phyloP scores from a whole-genome alignment of 2,888 invertebrate species.

The Arctia plantaginis region DNA sequence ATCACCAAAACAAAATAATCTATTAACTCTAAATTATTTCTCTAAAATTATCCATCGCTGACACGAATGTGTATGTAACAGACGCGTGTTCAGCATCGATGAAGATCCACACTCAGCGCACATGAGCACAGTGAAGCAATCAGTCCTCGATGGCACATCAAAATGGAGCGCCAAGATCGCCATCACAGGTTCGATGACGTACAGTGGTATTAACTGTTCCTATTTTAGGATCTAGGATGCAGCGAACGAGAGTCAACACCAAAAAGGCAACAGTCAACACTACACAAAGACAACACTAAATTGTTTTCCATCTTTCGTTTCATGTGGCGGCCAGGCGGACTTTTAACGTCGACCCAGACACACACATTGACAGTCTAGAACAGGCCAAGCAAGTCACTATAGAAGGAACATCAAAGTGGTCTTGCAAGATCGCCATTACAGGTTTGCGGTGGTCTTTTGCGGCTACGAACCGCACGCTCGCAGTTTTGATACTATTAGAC shows the following conservation, averaged over 20 bases:
- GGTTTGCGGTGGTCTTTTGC: constrained; percentile 90
- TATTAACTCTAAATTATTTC: constrained; percentile 5
- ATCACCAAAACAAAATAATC: constrained; percentile 24
- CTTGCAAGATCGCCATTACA: constrained; percentile 99
- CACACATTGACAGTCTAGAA: constrained; percentile 98
- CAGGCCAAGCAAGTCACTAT: constrained; percentile 99
- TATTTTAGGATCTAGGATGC: constrained; percentile 49
- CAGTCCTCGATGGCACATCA: constrained; percentile 99
- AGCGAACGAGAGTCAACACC: constrained; percentile 42
- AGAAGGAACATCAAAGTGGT: constrained; percentile 99
- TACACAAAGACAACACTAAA: constrained; percentile 77
- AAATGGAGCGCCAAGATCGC: constrained; percentile 99
- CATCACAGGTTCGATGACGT: constrained; percentile 97
- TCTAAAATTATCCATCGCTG: constrained; percentile 58
- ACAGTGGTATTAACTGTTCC: constrained; percentile 60
- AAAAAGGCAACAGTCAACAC: constrained; percentile 58
- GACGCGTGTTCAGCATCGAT: constrained; percentile 98
- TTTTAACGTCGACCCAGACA: constrained; percentile 98
- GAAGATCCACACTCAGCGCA: constrained; percentile 97
- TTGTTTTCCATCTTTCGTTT: constrained; percentile 81
- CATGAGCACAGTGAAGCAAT: constrained; percentile 99
- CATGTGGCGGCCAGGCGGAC: constrained; percentile 93
- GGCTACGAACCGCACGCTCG: constrained; percentile 85
- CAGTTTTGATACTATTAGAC: constrained; percentile 85
- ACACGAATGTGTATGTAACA: constrained; percentile 86